Conservation (phyloP, 2,113 vertebrate species). For the Terrapene triunguis region DNA sequence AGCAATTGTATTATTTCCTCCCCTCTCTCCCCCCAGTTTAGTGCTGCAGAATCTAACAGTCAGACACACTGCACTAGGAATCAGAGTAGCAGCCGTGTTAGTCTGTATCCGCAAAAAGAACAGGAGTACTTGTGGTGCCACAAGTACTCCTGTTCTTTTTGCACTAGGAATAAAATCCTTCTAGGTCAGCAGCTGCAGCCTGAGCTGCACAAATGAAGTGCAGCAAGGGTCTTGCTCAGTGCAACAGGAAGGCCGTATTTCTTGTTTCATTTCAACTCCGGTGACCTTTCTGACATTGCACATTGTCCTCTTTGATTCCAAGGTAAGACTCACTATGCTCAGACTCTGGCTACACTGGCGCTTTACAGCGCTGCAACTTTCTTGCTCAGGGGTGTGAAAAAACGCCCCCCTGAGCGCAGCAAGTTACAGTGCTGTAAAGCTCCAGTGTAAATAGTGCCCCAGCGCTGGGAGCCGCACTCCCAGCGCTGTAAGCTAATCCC, state of each 20-base stretch:
- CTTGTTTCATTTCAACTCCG: background rate
- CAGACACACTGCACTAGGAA: background rate
- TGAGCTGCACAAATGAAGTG: background rate
- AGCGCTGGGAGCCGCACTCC: too few species aligned
- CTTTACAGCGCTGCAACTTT: too few species aligned
- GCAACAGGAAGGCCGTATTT: background rate
- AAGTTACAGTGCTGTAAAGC: too few species aligned
- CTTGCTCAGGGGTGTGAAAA: too few species aligned
- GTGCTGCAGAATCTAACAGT: background rate
- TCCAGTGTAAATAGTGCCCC: too few species aligned
- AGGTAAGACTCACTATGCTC: background rate
- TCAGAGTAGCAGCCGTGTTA: too few species aligned
- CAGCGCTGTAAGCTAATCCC: too few species aligned
- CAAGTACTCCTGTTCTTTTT: too few species aligned
- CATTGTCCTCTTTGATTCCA: background rate
- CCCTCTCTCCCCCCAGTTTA: background rate
- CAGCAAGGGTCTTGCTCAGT: background rate
- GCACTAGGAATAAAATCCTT: constrained; percentile 6
- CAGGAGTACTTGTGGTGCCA: too few species aligned
- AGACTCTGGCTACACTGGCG: too few species aligned
- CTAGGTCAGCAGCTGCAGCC: background rate
- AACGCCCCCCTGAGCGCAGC: too few species aligned
- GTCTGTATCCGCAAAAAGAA: too few species aligned
- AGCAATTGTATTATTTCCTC: background rate
- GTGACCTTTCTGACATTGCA: background rate